Evolutionary conservation across 2,888 invertebrate species (phyloP).

Genomic region (Synanthedon andrenaeformis): DNA sequence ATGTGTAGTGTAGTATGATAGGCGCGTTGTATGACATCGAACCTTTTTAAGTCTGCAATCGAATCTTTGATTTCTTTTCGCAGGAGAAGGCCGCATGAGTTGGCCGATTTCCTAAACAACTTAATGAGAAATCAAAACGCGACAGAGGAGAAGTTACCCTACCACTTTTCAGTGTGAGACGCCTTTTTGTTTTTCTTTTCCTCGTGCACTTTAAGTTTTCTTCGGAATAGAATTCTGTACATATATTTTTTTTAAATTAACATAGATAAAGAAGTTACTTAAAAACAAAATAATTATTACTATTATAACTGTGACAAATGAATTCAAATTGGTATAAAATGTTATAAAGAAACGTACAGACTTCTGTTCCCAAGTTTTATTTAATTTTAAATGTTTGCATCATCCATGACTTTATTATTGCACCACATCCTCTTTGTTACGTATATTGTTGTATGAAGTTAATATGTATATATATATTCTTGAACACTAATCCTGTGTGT

Average conservation of each 20-base stretch:
- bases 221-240: conserved; percentile 26
- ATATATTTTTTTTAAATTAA: conserved; percentile 1
- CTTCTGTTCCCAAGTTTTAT: background rate
- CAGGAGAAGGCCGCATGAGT: conserved; percentile 68
- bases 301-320: background rate
- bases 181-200: conserved; percentile 40
- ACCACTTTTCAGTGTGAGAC: conserved; percentile 72
- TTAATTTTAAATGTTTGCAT: background rate
- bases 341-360: background rate
- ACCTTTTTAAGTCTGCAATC: no score
- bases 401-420: background rate
- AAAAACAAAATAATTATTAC: no score
- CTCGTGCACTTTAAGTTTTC: conserved; percentile 16
- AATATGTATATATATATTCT: background rate
- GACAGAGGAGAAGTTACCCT: conserved; percentile 64
- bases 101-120: conserved; percentile 67
- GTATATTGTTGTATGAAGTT: background rate
- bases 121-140: conserved; percentile 56
- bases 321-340: background rate
- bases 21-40: no score
- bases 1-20: no score
- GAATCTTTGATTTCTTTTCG: conserved; percentile 39
- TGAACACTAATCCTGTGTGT: no score
- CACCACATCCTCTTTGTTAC: background rate
- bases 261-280: background rate